phyloP scores from a whole-genome alignment of 1,140 invertebrate genomes.

The Harlomillsia oculata region DNA sequence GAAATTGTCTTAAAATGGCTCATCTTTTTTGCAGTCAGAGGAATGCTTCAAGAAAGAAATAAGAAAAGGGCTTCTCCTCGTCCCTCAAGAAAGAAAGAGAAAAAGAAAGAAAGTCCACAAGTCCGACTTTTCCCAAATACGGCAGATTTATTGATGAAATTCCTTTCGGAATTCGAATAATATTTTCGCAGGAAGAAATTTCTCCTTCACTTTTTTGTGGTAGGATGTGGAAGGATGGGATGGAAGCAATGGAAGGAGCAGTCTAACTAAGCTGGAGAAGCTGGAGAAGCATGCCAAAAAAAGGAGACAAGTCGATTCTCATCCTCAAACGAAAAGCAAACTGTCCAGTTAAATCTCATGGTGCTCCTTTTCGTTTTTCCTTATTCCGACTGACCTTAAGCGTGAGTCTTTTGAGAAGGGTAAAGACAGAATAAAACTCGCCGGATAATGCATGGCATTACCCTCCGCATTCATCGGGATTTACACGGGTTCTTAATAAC shows the following conservation, averaged over 20 bases:
- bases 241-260: no score
- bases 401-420: no score
- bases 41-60: slow-evolving; percentile 9
- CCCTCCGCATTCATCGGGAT: no score
- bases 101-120: neutral
- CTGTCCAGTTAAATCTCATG: neutral
- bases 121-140: slow-evolving; percentile 19
- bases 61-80: slow-evolving; percentile 7
- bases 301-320: no score
- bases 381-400: no score
- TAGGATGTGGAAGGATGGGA: no score
- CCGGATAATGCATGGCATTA: no score
- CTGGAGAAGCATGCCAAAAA: no score
- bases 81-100: neutral
- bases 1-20: slow-evolving; percentile 27
- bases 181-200: slow-evolving; percentile 34
- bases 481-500: no score
- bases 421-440: no score
- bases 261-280: no score
- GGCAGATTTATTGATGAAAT: slow-evolving; percentile 38
- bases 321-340: neutral
- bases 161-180: slow-evolving; percentile 37
- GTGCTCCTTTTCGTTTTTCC: neutral
- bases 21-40: slow-evolving; percentile 17
- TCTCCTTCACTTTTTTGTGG: slow-evolving; percentile 17